phyloP scores from a whole-genome alignment of 2,888 invertebrate species.

The Limulus polyphemus region DNA sequence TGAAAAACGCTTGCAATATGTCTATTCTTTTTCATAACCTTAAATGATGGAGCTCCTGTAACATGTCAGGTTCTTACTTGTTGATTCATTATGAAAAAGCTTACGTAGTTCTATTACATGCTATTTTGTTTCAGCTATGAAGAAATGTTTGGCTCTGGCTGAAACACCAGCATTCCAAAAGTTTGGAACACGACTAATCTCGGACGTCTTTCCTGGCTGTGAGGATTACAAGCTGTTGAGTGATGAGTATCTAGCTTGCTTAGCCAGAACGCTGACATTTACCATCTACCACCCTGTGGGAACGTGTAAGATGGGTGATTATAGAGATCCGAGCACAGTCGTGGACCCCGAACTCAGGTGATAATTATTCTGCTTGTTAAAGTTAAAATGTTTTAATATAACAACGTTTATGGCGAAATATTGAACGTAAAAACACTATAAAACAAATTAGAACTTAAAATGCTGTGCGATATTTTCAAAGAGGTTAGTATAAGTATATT shows the following conservation, averaged over 20 bases:
- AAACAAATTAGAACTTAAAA: too few relatives aligned
- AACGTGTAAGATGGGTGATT: constrained; percentile 76
- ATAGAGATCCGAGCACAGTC: constrained; percentile 61
- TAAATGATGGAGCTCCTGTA: too few relatives aligned
- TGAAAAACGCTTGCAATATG: too few relatives aligned
- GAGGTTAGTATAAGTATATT: too few relatives aligned
- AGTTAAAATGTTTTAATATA: too few relatives aligned
- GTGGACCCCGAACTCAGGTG: constrained; percentile 58
- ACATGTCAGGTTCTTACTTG: too few relatives aligned
- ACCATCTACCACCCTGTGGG: constrained; percentile 82
- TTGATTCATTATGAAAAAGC: too few relatives aligned
- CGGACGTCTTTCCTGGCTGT: constrained; percentile 64
- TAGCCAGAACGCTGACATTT: constrained; percentile 72
- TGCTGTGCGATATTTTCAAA: too few relatives aligned
- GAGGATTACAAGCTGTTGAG: constrained; percentile 35
- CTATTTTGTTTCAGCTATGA: constrained; percentile 30
- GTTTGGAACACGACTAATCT: constrained; percentile 62
- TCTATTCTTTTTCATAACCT: too few relatives aligned
- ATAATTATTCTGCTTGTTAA: too few relatives aligned
- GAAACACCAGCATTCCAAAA: constrained; percentile 64
- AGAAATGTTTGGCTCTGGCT: constrained; percentile 63
- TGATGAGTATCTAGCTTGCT: constrained; percentile 75
- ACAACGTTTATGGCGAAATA: too few relatives aligned
- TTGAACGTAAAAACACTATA: too few relatives aligned
- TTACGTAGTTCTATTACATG: neutral